Base-by-base conservation (phyloP, 2,888 invertebrate genomes). In the Yponomeuta malinellus region DNA sequence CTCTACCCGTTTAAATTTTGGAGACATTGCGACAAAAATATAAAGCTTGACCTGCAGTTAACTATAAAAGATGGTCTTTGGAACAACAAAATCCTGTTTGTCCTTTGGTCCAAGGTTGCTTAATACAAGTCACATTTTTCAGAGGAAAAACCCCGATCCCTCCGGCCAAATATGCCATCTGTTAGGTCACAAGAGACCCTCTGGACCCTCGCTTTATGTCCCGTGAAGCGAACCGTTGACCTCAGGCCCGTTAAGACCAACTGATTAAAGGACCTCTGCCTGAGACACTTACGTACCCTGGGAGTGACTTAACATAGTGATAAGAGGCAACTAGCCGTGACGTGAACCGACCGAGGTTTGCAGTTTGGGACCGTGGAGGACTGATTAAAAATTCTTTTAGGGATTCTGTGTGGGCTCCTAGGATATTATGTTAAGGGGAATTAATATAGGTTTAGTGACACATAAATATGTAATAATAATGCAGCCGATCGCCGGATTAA, bases 211-310 rank as follows among this genome's bases (percentile, higher is more conserved):
- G 75, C 71, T 76, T 79, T 80, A 81, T 78, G 80, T 78, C 71
- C 77, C 81, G 78, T 80, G 76, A 81, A 82, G 74, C 73, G 76
- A 74, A 74, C 75, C 71, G 74, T 78, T 76, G 81, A 78, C 77
- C 78, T 73, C 75, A 72, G 74, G 76, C 72, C 74, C 73, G 69
- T 72, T 66, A 63, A 69, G 71, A 71, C 70, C 66, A 66, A 68
- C 59, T 67, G 71, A 70, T 70, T 70, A 71, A 71, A 63, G 70
- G 71, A 68, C 64, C 52, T 69, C 65, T 71, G 64, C 48, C n/a
- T 59, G 52, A 37, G 70, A 48, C 67, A 71, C 69, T 69, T 48
- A 67, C 71, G 37, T 66, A 63, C 70, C 71, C 69, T 64, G 33
- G 43, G 59, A 63, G 59, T 71, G 48, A 71, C 70, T 72, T 72